A percentile compares a stretch with the other conserved stretches of the same genome.
phyloP scores from a whole-genome alignment of 2,113 vertebrate genomes.

The Ibidorhyncha struthersii region DNA sequence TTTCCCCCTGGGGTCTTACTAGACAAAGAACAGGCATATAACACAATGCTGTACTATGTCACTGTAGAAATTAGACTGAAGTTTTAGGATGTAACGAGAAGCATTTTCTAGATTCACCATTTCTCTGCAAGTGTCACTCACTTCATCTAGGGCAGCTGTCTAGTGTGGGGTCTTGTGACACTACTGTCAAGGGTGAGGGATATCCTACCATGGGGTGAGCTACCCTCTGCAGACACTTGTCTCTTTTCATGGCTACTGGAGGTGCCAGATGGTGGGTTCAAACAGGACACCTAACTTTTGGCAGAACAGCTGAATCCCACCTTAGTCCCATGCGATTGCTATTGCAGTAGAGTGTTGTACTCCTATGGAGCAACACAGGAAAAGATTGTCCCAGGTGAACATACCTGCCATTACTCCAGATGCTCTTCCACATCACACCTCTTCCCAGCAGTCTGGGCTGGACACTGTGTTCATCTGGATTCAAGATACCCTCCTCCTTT shows the following conservation, averaged over 20 bases:
- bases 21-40: not conserved
- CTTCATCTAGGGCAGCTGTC: not conserved
- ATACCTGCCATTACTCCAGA: not conserved
- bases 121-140: not conserved
- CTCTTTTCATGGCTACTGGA: not conserved
- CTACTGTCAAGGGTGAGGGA: not conserved
- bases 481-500: not conserved
- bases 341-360: not conserved
- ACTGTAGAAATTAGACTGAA: not conserved
- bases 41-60: not conserved
- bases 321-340: not conserved
- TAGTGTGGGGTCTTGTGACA: not conserved
- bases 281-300: not conserved
- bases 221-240: not conserved
- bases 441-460: not conserved
- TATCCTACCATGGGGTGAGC: not conserved
- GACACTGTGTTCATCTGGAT: not conserved
- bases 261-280: not conserved
- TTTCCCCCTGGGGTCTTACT: not conserved
- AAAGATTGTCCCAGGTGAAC: not conserved
- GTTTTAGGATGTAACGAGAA: not conserved
- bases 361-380: not conserved
- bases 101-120: not conserved
- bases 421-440: not conserved
- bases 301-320: not conserved